Evolutionary conservation across 2,888 invertebrate genomes (phyloP), one percentile per base, ranked within the genome.

Genomic region (Lucinisca nassula): DNA sequence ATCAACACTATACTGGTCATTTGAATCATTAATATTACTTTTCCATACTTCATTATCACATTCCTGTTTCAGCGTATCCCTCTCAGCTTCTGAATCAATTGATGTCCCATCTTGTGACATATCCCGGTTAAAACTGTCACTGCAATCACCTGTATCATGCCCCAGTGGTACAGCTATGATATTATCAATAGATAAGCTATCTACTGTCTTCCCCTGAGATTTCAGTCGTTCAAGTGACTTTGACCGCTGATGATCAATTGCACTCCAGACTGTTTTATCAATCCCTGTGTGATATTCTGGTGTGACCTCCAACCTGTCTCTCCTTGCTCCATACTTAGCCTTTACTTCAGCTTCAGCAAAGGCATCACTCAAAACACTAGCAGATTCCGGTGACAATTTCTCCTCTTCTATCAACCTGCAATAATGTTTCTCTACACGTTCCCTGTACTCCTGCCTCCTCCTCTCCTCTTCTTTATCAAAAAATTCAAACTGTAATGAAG

Each of bases 401-500:
- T 93, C 92, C 61, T 92, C 90, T 40, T 87, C 88, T 27, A 92
- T 82, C 21, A 93, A 77, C 12, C 92, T 72, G 70, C 90, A 86
- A 77, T 92, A 93, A 82, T 93, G 93, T 27, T 82, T 88, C 55
- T 92, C 92, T 21, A 93, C 93, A 72, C 92, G 88, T 45, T 87
- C 73, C 14, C 92, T 77, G 40, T 92, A 93, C 38, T 87, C 90
- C 74, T 91, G 85, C 49, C 90, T 88, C 30, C 90, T 61, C 40
- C 82, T 87, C 61, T 89, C 87, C 77, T 93, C 93, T 92, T 96
- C 95, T 92, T 94, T 94, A 58, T 90, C 87, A 85, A 89, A 91
- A 61, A 90, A 90, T 70, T 90, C 87, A 84, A 84, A 86, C 85
- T 84, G 58, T 32, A 90, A 51, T 67, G 70, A 70, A 21, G 58